Evolutionary conservation across 92 coral and sea anemone species (phyloP).

Genomic region (Zoanthus gigantus): DNA sequence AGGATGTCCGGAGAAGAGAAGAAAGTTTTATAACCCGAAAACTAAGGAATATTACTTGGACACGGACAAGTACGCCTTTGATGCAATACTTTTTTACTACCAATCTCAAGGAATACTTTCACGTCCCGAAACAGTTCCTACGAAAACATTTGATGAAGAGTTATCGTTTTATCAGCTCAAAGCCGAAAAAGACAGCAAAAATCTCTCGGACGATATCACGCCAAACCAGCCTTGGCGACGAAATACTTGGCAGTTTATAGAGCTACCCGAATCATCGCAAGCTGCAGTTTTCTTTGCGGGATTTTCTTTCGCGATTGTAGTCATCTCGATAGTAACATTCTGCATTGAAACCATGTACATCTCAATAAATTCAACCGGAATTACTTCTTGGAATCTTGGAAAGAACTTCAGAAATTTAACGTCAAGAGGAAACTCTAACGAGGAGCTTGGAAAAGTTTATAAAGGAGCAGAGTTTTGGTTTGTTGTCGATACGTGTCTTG

Average conservation of each 20-base stretch:
- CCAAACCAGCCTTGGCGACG: constrained; percentile 71
- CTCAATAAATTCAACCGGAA: constrained; percentile 35
- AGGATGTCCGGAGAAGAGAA: constrained; percentile 78
- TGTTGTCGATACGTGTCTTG: constrained; percentile 82
- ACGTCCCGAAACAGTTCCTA: constrained; percentile 85
- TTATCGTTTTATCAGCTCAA: constrained; percentile 81
- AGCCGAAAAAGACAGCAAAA: constrained; percentile 35
- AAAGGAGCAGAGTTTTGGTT: constrained; percentile 78
- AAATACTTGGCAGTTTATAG: constrained; percentile 78
- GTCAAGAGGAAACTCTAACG: not conserved
- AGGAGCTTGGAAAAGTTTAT: not conserved
- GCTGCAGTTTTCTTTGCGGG: constrained; percentile 73
- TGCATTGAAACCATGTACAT: constrained; percentile 80
- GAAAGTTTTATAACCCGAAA: constrained; percentile 68
- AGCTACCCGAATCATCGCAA: constrained; percentile 80
- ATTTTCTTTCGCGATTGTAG: constrained; percentile 74
- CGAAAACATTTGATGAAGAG: constrained; percentile 82
- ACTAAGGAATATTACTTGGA: constrained; percentile 82
- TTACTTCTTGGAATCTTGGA: constrained; percentile 1
- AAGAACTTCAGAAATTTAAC: constrained; percentile 26
- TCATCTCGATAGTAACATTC: constrained; percentile 77
- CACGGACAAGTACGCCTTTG: constrained; percentile 86
- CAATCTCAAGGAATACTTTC: constrained; percentile 93
- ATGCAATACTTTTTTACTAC: constrained; percentile 90
- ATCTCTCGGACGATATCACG: constrained; percentile 17